Percentiles rank a stretch among this genome's conserved stretches.
Conservation (phyloP, 2,113 vertebrate genomes). For the Heptranchias perlo region DNA sequence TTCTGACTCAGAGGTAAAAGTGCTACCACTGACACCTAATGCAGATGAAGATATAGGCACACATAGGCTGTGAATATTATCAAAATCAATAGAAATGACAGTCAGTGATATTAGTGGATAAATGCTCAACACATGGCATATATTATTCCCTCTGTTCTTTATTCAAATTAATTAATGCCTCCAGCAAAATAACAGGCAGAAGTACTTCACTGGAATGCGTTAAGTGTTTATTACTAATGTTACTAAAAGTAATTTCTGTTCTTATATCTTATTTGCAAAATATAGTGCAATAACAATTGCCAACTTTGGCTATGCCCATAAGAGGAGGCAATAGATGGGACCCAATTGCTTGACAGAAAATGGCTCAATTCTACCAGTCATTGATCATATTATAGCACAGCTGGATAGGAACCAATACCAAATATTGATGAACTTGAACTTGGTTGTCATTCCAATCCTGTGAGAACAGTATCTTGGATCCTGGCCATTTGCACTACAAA, state of each 20-base stretch:
- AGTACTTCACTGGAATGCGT: background rate
- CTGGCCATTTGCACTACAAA: background rate
- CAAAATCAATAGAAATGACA: background rate
- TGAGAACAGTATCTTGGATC: background rate
- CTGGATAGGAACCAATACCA: background rate
- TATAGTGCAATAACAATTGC: background rate
- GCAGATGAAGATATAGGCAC: background rate
- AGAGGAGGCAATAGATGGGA: background rate
- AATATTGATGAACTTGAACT: background rate
- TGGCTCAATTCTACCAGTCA: background rate
- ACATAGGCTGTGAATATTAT: background rate
- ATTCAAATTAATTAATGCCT: background rate
- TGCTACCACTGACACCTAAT: background rate
- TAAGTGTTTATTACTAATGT: background rate
- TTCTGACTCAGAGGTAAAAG: background rate
- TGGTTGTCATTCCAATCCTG: background rate
- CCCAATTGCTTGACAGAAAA: background rate
- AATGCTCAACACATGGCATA: background rate
- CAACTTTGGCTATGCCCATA: background rate
- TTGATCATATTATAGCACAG: background rate
- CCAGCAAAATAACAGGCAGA: background rate
- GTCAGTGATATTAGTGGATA: no score
- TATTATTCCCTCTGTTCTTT: background rate
- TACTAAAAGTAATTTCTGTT: background rate
- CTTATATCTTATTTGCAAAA: background rate